Percentiles rank a stretch among this genome's conserved stretches.
Conservation (phyloP, 1,140 invertebrate genomes). For the Aphelinus certus region DNA sequence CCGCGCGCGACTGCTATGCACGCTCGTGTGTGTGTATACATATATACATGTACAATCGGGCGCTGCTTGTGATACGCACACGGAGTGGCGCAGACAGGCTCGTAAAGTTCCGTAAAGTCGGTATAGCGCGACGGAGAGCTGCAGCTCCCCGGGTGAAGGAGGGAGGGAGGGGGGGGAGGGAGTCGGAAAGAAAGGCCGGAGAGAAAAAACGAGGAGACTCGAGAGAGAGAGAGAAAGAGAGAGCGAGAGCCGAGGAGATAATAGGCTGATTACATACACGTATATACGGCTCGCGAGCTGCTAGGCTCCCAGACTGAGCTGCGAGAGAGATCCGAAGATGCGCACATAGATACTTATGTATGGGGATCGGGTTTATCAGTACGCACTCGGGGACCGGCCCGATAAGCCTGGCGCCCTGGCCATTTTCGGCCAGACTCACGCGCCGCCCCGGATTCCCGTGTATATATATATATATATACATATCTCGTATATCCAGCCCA, state of each 20-base stretch:
- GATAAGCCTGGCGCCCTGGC: constrained; percentile 59
- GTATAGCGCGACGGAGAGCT: no score
- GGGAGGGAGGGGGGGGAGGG: constrained; percentile 8
- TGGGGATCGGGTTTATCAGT: constrained; percentile 55
- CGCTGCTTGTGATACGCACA: constrained; percentile 5
- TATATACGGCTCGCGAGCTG: background rate
- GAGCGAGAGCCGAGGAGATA: background rate
- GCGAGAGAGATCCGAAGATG: constrained; percentile 1
- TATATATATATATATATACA: background rate
- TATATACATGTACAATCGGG: background rate
- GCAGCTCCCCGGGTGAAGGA: background rate
- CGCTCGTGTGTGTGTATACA: no score
- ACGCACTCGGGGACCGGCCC: constrained; percentile 49
- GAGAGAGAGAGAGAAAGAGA: constrained; percentile 24
- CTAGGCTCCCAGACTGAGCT: background rate
- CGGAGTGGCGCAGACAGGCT: background rate
- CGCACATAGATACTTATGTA: constrained; percentile 22
- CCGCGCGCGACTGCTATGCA: no score
- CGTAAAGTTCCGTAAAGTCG: constrained; percentile 1
- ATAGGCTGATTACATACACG: constrained; percentile 16
- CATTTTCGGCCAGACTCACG: constrained; percentile 47
- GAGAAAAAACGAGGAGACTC: constrained; percentile 16
- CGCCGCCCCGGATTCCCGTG: constrained; percentile 4
- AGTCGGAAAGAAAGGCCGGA: constrained; percentile 5
- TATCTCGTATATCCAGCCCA: background rate